Conservation (phyloP, 2,797 vertebrate genomes). For the Anableps anableps region DNA sequence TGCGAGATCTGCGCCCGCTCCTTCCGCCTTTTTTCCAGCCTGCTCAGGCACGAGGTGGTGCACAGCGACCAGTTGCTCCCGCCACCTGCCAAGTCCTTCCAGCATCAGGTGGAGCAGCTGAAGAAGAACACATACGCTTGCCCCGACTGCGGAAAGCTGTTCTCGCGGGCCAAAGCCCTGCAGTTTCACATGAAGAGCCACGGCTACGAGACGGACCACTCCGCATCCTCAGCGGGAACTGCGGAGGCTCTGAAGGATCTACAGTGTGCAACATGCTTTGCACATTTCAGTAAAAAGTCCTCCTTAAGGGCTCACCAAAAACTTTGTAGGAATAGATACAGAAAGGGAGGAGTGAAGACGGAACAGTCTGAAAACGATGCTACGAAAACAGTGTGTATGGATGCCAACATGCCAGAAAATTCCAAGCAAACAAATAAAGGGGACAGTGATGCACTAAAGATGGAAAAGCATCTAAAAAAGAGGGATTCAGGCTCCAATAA, state of each 20-base stretch:
- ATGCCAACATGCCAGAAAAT: background rate
- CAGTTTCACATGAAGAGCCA: slow-evolving; percentile 87
- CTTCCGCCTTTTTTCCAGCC: slow-evolving; percentile 82
- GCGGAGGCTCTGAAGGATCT: slow-evolving; percentile 45
- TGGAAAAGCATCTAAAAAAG: slow-evolving; percentile 2
- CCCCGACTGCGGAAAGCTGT: slow-evolving; percentile 82
- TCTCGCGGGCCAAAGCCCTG: slow-evolving; percentile 83
- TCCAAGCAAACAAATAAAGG: slow-evolving; percentile 16
- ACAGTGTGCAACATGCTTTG: slow-evolving; percentile 74
- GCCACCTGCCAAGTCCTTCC: slow-evolving; percentile 81
- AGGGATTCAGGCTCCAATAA: slow-evolving; percentile 15
- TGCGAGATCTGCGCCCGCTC: slow-evolving; percentile 82
- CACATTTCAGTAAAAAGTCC: slow-evolving; percentile 72
- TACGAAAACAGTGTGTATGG: background rate
- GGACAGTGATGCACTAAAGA: background rate
- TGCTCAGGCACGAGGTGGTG: slow-evolving; percentile 81
- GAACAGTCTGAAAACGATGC: slow-evolving; percentile 12
- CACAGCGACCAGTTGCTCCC: slow-evolving; percentile 71
- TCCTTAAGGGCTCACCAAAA: slow-evolving; percentile 76
- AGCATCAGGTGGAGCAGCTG: slow-evolving; percentile 83
- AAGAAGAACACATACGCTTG: slow-evolving; percentile 84
- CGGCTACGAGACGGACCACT: slow-evolving; percentile 76
- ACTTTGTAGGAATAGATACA: slow-evolving; percentile 66
- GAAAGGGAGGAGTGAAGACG: slow-evolving; percentile 2
- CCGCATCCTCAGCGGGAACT: slow-evolving; percentile 57